A percentile compares a stretch with the other conserved stretches of the same genome.
These are phyloP conservation scores for Trissolcus brochymenae DNA, from an alignment of 2,888 invertebrate genomes.

Conservation along the genomic window DNA sequence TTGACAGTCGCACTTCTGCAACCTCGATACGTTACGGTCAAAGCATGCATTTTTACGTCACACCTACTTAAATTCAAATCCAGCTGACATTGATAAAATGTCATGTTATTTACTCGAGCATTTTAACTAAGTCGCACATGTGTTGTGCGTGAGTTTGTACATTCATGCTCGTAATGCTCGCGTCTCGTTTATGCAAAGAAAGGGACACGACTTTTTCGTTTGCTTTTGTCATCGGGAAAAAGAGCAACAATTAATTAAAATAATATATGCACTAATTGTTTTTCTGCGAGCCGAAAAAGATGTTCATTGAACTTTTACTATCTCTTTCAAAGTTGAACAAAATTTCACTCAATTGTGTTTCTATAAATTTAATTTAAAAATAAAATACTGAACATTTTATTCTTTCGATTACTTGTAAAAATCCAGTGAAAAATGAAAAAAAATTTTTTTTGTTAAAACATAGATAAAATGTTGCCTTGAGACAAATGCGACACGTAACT, in stretches of 20 bases:
- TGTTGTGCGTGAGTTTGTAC: conserved; percentile 50
- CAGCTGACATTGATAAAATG: conserved; percentile 58
- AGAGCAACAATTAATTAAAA: too few relatives aligned
- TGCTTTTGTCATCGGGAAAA: neutral
- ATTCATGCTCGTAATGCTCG: conserved; percentile 46
- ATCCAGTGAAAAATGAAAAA: conserved; percentile 3
- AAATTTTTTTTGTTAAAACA: conserved; percentile 28
- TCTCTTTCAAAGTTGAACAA: too few relatives aligned
- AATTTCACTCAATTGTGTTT: too few relatives aligned
- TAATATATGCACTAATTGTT: too few relatives aligned
- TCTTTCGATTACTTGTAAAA: neutral
- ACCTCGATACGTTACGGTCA: conserved; percentile 48
- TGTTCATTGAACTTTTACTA: too few relatives aligned
- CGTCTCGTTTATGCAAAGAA: conserved; percentile 46
- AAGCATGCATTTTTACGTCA: conserved; percentile 55
- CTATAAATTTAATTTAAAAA: neutral
- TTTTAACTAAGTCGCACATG: conserved; percentile 54
- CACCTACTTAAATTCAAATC: conserved; percentile 57
- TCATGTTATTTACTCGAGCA: conserved; percentile 53
- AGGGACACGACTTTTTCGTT: conserved; percentile 50
- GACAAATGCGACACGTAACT: conserved; percentile 59
- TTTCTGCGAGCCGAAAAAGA: too few relatives aligned
- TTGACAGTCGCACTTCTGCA: conserved; percentile 55
- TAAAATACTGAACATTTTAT: neutral
- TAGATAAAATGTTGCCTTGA: conserved; percentile 57